Evolutionary conservation across 1,140 invertebrate genomes (phyloP), one percentile per base, ranked within the genome.

Genomic region (Zelostemma sp.): DNA sequence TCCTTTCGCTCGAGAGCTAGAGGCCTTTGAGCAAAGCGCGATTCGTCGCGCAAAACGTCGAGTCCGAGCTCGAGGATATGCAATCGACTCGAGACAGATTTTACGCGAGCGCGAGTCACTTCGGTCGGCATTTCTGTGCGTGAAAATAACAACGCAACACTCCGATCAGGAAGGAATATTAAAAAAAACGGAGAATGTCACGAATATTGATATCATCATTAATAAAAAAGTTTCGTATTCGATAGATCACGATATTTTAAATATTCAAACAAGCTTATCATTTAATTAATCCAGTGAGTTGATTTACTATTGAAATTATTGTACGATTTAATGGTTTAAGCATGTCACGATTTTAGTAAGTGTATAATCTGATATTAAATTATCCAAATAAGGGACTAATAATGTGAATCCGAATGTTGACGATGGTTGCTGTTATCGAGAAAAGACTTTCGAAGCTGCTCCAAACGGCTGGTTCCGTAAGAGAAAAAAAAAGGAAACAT

Each of bases 401-500:
- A 35, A 35, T 9, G 6, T 35, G 11, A 6, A 35, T 6, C 9
- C 21, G 16, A 16, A 51, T 41, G n/a, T 61, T 31, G 53, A 57
- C 64, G 53, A 41, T 50, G 45, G 18, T 57, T 47, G 48, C 43
- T 61, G 46, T 62, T 66, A 66, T 67, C 49, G 18, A 55, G 66
- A 68, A 63, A 35, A 68, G 58, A 59, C 66, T 63, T 63, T 63
- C 48, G 25, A 47, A 63, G 48, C 9, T 53, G 43, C 43, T 50
- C 12, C 11, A 38, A 51, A 61, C 41, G 51, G 54, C 41, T 63
- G 49, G 45, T 33, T 38, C 16, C 47, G 31, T 33, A 49, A 46
- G 33, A 50, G 31, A 53, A 55, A 8, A 4, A 56, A 62, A 58
- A 62, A 62, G 47, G 48, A 57, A 68, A 63, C 46, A 41, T 28